Conservation (phyloP, 2,888 invertebrate genomes). For the Acanthosoma haemorrhoidale region DNA sequence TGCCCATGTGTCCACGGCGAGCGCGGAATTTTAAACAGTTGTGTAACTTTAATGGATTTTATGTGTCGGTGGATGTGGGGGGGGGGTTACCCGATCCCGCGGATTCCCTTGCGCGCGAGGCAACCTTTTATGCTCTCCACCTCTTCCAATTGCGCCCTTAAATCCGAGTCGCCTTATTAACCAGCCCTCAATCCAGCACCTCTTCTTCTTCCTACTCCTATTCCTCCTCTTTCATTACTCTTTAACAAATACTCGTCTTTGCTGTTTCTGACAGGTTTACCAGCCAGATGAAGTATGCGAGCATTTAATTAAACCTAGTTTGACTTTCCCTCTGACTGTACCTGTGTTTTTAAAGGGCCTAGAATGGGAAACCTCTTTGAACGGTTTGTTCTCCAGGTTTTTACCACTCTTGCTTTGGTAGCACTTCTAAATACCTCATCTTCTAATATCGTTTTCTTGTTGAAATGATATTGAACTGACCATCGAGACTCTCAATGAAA, state of each 20-base stretch:
- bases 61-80: slow-evolving; percentile 1
- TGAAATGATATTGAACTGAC: too few species aligned
- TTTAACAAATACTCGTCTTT: background rate
- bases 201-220: too few species aligned
- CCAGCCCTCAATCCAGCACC: too few species aligned
- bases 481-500: too few species aligned
- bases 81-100: background rate
- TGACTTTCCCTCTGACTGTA: too few species aligned
- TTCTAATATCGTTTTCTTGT: too few species aligned
- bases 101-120: slow-evolving; percentile 8
- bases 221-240: background rate
- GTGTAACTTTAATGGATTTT: slow-evolving; percentile 14
- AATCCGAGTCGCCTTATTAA: background rate
- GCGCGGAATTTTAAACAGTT: slow-evolving; percentile 10
- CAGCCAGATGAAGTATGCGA: background rate
- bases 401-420: too few species aligned
- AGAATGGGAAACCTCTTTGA: too few species aligned
- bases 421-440: too few species aligned
- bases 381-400: too few species aligned
- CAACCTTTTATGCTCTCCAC: background rate
- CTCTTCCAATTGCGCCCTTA: background rate
- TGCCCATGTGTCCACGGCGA: background rate
- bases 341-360: too few species aligned
- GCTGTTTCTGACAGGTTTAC: background rate
- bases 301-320: background rate